phyloP scores from a whole-genome alignment of 2,113 vertebrate genomes.

The Zosterops borbonicus region DNA sequence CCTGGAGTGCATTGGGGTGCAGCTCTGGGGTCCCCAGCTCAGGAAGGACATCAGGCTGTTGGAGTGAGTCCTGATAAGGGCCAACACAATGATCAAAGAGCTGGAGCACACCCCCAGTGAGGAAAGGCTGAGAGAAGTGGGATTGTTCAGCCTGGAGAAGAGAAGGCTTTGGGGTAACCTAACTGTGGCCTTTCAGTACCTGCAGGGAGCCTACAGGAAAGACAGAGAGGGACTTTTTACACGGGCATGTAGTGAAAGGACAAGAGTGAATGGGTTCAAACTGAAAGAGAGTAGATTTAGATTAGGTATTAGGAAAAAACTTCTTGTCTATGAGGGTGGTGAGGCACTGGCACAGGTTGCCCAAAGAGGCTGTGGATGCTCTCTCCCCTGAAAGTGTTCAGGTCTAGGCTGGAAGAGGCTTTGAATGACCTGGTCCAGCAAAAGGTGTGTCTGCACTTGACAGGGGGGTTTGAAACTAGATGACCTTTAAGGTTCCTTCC shows the following conservation, averaged over 20 bases:
- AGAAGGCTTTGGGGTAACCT: neutral
- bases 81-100: neutral
- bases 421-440: neutral
- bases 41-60: neutral
- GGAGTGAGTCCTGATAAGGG: fast-evolving
- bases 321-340: neutral
- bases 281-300: neutral
- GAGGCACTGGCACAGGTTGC: neutral
- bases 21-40: neutral
- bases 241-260: neutral
- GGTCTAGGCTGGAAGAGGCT: neutral
- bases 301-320: neutral
- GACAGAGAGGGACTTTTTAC: neutral
- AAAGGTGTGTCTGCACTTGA: neutral
- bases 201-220: neutral
- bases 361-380: neutral
- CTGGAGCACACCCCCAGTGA: neutral
- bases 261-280: neutral
- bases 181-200: neutral
- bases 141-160: neutral
- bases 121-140: neutral
- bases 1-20: neutral
- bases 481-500: neutral
- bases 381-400: neutral
- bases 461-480: neutral